Percentiles rank a stretch among this genome's conserved stretches.
phyloP scores from a whole-genome alignment of 2,113 vertebrate species.

The Cepphus grylle region DNA sequence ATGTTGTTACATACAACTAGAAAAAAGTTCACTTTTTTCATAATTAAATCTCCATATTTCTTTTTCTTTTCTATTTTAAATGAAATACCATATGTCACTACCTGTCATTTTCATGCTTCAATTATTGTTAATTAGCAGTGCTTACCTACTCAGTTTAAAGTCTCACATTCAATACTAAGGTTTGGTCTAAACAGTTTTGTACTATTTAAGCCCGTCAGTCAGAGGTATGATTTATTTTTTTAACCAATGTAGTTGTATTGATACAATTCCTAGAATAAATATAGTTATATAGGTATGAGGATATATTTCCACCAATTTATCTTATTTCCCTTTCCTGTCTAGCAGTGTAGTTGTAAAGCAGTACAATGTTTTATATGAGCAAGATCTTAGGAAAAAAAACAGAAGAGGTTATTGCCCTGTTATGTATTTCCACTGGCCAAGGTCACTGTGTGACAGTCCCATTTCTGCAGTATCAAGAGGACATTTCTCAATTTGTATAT shows the following conservation, averaged over 20 bases:
- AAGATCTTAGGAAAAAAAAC: not conserved
- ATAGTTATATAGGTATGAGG: not conserved
- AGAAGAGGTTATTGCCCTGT: not conserved
- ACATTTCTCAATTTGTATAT: not conserved
- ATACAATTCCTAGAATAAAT: not conserved
- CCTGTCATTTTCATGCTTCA: not conserved
- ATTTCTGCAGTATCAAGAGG: not conserved
- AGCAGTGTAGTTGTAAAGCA: not conserved
- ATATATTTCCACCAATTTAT: not conserved
- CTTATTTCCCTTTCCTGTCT: conserved; percentile 25
- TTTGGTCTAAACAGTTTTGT: not conserved
- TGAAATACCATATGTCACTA: not conserved
- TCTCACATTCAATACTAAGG: not conserved
- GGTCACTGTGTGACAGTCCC: not conserved
- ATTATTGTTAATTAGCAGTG: not conserved
- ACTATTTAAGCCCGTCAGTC: conserved; percentile 27
- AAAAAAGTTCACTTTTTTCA: not conserved
- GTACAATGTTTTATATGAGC: not conserved
- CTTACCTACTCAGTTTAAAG: not conserved
- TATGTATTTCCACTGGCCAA: not conserved
- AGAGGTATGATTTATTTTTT: not conserved
- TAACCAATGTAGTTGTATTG: not conserved
- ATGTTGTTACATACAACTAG: not conserved
- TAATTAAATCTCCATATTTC: not conserved
- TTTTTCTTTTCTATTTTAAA: not conserved